These are phyloP conservation scores for Austrofundulus limnaeus DNA, from an alignment of 2,113 vertebrate genomes.

Conservation along the genomic window DNA sequence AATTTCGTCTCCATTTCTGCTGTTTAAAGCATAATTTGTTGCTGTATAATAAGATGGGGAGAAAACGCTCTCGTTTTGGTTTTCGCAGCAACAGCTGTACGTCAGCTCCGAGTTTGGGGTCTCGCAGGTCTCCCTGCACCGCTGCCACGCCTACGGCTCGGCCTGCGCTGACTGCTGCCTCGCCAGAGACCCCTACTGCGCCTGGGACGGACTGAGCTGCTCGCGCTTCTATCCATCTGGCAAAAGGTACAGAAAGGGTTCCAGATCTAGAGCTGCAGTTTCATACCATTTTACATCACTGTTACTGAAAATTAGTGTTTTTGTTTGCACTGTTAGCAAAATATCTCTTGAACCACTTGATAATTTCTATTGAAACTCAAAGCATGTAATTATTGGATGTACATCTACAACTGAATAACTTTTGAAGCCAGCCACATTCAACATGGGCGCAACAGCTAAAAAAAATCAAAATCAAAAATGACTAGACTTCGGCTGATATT, in stretches of 20 bases:
- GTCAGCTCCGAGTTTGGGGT: conserved; percentile 93
- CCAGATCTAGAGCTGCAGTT: background rate
- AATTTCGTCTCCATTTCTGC: conserved; percentile 8
- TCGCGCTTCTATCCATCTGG: conserved; percentile 94
- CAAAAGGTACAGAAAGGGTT: conserved; percentile 83
- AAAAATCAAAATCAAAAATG: too few relatives aligned
- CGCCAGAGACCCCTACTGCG: conserved; percentile 94
- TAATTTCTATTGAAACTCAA: too few relatives aligned
- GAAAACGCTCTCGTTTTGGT: too few relatives aligned
- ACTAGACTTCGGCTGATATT: too few relatives aligned
- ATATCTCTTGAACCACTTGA: too few relatives aligned
- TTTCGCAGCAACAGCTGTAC: conserved; percentile 93
- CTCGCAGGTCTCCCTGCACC: conserved; percentile 93
- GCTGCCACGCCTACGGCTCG: conserved; percentile 91
- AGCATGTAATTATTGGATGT: too few relatives aligned
- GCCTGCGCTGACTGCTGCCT: conserved; percentile 98
- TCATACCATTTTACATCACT: background rate
- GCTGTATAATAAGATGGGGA: too few relatives aligned
- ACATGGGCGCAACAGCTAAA: too few relatives aligned
- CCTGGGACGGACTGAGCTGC: conserved; percentile 96
- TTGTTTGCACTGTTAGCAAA: too few relatives aligned
- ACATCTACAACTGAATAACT: too few relatives aligned
- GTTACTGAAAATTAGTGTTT: too few relatives aligned
- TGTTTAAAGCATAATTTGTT: conserved; percentile 31
- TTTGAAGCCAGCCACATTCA: too few relatives aligned